Evolutionary conservation across 1,140 invertebrate genomes (phyloP).

Genomic region (Maniola jurtina): DNA sequence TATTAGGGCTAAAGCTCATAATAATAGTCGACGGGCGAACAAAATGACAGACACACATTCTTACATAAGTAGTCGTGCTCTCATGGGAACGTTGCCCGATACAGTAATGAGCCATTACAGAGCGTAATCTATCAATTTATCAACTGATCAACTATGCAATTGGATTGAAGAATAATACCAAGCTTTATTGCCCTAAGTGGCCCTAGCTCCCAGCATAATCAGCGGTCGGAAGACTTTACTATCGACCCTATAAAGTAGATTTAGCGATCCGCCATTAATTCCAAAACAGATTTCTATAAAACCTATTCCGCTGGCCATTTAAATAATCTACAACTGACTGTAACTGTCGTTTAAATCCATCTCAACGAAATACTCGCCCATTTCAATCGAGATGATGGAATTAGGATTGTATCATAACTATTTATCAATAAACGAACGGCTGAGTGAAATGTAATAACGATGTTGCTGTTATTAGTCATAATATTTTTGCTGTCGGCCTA

Average conservation of each 20-base stretch:
- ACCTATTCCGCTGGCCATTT: slow-evolving; percentile 19
- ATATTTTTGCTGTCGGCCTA: slow-evolving; percentile 8
- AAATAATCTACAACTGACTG: slow-evolving; percentile 22
- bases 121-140: slow-evolving; percentile 45
- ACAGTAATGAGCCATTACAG: slow-evolving; percentile 17
- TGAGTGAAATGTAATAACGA: slow-evolving; percentile 1
- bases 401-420: slow-evolving; percentile 11
- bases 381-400: slow-evolving; percentile 7
- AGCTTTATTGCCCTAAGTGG: slow-evolving; percentile 39
- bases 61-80: slow-evolving; percentile 13
- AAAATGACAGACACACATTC: slow-evolving; percentile 1
- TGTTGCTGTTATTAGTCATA: slow-evolving; percentile 8
- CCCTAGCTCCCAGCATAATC: slow-evolving; percentile 11
- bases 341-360: slow-evolving; percentile 28
- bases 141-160: slow-evolving; percentile 38
- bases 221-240: slow-evolving; percentile 11
- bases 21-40: background rate
- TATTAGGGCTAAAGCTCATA: too few species aligned
- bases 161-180: slow-evolving; percentile 42
- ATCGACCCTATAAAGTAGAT: slow-evolving; percentile 21
- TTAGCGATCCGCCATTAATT: slow-evolving; percentile 19
- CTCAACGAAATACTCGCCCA: slow-evolving; percentile 22
- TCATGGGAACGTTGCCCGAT: slow-evolving; percentile 25
- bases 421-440: slow-evolving; percentile 11
- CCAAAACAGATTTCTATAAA: slow-evolving; percentile 21